Percentiles rank a stretch among this genome's conserved stretches.
Conservation (phyloP, 2,888 invertebrate species). For the Dicranocentrus wangi region DNA sequence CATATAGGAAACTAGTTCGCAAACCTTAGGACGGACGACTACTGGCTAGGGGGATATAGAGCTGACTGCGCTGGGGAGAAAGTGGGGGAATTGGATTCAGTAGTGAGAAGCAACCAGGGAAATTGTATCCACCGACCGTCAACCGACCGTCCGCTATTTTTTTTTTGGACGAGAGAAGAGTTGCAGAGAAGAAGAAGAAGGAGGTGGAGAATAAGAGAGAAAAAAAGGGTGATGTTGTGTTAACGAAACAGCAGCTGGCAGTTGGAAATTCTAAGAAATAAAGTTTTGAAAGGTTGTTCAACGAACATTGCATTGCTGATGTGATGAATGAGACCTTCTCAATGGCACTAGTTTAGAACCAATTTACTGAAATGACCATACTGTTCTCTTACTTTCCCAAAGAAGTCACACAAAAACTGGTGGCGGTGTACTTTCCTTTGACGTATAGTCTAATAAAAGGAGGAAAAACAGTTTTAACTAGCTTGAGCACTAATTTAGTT, state of each 20-base stretch:
- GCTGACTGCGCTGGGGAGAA: neutral
- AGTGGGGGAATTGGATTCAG: constrained; percentile 5
- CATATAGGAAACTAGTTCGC: no score
- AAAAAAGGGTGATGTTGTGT: constrained; percentile 33
- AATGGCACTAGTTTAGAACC: constrained; percentile 46
- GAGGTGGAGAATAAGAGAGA: no score
- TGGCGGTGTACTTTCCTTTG: constrained; percentile 1
- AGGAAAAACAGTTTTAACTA: constrained; percentile 2
- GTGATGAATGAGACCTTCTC: constrained; percentile 60
- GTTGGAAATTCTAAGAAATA: constrained; percentile 24
- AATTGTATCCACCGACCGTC: constrained; percentile 36
- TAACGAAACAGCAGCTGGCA: constrained; percentile 59
- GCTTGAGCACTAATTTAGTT: constrained; percentile 8
- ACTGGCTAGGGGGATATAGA: no score
- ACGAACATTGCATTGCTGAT: constrained; percentile 36
- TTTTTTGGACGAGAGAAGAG: no score
- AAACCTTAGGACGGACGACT: no score
- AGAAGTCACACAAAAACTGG: neutral
- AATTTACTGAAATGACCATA: constrained; percentile 47
- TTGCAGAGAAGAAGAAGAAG: constrained; percentile 20
- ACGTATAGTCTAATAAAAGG: neutral
- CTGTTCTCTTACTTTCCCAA: constrained; percentile 6
- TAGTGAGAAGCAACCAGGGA: constrained; percentile 12
- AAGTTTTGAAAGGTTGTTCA: constrained; percentile 55
- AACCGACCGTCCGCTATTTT: no score